phyloP scores from a whole-genome alignment of 35 echinoderm and acorn worm species.

The Stichopus chloronotus region DNA sequence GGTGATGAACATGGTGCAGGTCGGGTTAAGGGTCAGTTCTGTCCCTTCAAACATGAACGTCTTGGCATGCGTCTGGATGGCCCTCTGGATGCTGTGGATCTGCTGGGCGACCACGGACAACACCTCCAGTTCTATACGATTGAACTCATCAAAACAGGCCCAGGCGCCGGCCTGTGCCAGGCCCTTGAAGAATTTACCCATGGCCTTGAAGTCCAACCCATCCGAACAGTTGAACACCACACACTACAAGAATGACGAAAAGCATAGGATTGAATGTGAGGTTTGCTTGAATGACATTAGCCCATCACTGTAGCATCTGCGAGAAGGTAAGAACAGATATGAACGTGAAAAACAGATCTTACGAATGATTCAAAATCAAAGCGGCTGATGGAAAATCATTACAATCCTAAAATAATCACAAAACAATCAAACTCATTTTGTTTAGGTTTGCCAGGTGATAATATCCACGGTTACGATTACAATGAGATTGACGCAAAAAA shows the following conservation, averaged over 20 bases:
- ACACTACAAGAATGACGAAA: conserved; percentile 67
- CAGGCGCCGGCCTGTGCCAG: conserved; percentile 92
- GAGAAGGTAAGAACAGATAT: too few relatives aligned
- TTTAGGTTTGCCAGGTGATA: too few relatives aligned
- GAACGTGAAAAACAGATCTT: too few relatives aligned
- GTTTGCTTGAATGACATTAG: not conserved
- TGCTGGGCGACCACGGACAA: conserved; percentile 95
- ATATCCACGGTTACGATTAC: too few relatives aligned
- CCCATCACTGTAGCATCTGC: too few relatives aligned
- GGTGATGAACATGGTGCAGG: conserved; percentile 98
- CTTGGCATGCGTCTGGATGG: conserved; percentile 82
- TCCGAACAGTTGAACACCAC: conserved; percentile 99
- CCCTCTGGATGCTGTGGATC: conserved; percentile 94
- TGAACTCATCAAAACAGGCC: conserved; percentile 99
- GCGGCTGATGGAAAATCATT: too few relatives aligned
- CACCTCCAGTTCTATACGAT: conserved; percentile 98
- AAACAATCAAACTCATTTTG: too few relatives aligned
- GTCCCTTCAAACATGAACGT: conserved; percentile 97
- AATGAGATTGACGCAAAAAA: too few relatives aligned
- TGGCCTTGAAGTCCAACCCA: conserved; percentile 96
- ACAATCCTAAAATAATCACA: too few relatives aligned
- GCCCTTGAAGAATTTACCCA: conserved; percentile 99
- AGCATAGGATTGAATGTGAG: not conserved
- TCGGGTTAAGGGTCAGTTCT: conserved; percentile 91
- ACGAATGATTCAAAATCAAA: too few relatives aligned